phyloP scores from a whole-genome alignment of 1,140 invertebrate genomes.

The Octopus sinensis region DNA sequence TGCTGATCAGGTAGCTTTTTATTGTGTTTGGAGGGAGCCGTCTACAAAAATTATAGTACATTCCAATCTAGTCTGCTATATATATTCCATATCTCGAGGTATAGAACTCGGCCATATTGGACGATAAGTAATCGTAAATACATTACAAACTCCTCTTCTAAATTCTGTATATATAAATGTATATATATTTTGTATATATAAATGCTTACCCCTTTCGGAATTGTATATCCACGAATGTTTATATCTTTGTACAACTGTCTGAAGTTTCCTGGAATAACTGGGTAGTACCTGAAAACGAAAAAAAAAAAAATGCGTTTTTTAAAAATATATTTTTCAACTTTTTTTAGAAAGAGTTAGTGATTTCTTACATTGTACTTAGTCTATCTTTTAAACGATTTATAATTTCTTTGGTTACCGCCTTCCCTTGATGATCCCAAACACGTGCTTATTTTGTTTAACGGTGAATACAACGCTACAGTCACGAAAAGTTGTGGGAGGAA shows the following conservation, averaged over 20 bases:
- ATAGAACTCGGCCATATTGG: neutral
- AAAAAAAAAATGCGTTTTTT: neutral
- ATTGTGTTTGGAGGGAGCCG: too few relatives aligned
- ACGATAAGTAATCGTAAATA: neutral
- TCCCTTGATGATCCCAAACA: neutral
- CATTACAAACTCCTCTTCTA: neutral
- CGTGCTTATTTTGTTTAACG: neutral
- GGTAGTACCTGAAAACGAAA: neutral
- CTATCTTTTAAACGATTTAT: too few relatives aligned
- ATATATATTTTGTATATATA: neutral
- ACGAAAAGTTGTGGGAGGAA: too few relatives aligned
- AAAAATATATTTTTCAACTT: neutral
- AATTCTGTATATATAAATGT: neutral
- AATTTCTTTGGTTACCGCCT: neutral
- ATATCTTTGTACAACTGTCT: neutral
- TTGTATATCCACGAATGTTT: neutral
- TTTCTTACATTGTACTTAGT: neutral
- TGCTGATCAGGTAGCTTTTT: too few relatives aligned
- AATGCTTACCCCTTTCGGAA: neutral
- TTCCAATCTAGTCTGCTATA: neutral
- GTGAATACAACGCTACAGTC: neutral
- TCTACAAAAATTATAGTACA: too few relatives aligned
- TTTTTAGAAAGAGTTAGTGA: neutral
- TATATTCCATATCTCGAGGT: neutral
- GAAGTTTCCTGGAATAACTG: neutral